These are phyloP conservation scores for Automeris io DNA, from an alignment of 2,888 invertebrate genomes.

Conservation along the genomic window DNA sequence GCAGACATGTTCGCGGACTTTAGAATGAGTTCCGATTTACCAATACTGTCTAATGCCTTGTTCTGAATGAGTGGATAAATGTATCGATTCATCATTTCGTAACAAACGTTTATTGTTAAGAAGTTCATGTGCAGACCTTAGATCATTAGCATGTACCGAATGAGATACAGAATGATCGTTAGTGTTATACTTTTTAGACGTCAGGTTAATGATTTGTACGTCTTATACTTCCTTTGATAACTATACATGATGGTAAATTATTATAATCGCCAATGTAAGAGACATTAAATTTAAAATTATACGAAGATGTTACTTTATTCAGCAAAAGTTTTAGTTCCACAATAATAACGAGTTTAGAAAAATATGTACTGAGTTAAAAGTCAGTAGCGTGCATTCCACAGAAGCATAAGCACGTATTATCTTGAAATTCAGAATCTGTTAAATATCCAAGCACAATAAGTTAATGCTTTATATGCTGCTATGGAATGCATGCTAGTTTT, in stretches of 20 bases:
- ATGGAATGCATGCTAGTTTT: no score
- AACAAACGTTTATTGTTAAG: constrained; percentile 44
- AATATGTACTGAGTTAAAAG: no score
- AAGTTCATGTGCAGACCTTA: constrained; percentile 30
- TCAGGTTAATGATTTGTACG: constrained; percentile 3
- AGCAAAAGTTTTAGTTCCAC: no score
- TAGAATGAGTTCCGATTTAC: constrained; percentile 33
- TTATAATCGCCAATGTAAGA: neutral
- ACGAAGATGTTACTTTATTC: no score
- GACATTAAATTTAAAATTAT: no score
- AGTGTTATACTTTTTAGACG: constrained; percentile 13
- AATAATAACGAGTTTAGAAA: no score
- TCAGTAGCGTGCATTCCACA: no score
- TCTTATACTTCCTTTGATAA: constrained; percentile 8
- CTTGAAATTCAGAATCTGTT: no score
- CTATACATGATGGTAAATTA: no score
- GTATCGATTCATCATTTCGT: constrained; percentile 51
- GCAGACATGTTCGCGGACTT: constrained; percentile 26
- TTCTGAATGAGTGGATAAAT: constrained; percentile 50
- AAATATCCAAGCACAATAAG: no score
- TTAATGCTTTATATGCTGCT: no score
- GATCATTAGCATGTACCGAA: constrained; percentile 31
- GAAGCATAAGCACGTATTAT: no score
- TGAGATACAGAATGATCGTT: constrained; percentile 21
- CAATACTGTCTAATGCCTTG: constrained; percentile 28